Base-by-base conservation (phyloP, 2,888 invertebrate species). In the Aleiodes leptofemur region DNA sequence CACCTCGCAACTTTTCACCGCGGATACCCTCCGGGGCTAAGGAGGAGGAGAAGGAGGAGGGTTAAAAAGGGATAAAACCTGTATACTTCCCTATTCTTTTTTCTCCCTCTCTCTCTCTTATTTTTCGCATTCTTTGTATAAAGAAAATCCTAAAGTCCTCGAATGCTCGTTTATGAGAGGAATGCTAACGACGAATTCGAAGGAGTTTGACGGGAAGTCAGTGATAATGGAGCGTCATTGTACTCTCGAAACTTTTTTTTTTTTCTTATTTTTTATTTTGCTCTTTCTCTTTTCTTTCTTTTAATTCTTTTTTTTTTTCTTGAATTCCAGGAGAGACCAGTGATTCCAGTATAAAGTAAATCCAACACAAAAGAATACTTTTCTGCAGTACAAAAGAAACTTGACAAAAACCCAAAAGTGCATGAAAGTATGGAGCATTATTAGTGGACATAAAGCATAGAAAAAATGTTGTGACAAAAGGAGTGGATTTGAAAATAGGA, bases 171-270 rank as follows among this genome's bases (percentile, higher is more conserved):
- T 76, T 76, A 76, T 69, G 50, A 66, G 57, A 76, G 68, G 48
- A 68, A 68, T 72, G 68, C 75, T 76, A 76, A 76, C 72, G 75
- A 76, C 69, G 75, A 72, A 76, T 76, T 76, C 69, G 75, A 69
- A 72, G 72, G 72, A 76, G 72, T 76, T 76, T 72, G 50, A 69
- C 69, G 53, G 74, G 74, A 74, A 74, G 74, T 61, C 69, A 53
- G 69, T 74, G 74, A 74, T 74, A 74, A 74, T 69, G 48, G 75
- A 72, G 38, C 31, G 51, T 66, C 57, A 70, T 70, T 71, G 74
- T 74, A 72, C 34, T 13, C 34, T 69, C 23, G 23, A 57, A 53
- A 75, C 31, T 43, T 31, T 64, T 48, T 66, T 34, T 59, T 72
- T 38, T 51, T 34, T 59, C n/a, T 55, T 57, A 31, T 51, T 57